Evolutionary conservation across 2,888 invertebrate species (phyloP).

Genomic region (Drosophila prolongata): DNA sequence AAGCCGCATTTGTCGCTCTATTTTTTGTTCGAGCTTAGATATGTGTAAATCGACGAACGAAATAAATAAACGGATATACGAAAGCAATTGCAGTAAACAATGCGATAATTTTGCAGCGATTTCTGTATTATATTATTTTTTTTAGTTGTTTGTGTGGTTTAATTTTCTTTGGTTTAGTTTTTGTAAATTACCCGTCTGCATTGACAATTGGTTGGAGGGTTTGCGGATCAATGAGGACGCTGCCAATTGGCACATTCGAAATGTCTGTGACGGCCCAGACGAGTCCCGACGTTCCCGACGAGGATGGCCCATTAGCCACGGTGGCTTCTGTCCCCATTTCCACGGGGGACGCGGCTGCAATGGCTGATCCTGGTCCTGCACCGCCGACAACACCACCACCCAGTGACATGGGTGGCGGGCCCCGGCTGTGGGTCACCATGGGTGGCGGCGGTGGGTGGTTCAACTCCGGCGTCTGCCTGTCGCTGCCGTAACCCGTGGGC

Average conservation of each 20-base stretch:
- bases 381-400: slow-evolving; percentile 42
- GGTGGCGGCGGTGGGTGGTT: slow-evolving; percentile 53
- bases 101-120: slow-evolving; percentile 51
- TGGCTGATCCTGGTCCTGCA: slow-evolving; percentile 45
- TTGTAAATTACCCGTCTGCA: slow-evolving; percentile 85
- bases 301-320: slow-evolving; percentile 45
- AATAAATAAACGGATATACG: slow-evolving; percentile 32
- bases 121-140: slow-evolving; percentile 37
- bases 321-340: slow-evolving; percentile 15
- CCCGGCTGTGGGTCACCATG: slow-evolving; percentile 22
- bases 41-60: slow-evolving; percentile 10
- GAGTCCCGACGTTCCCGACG: slow-evolving; percentile 83
- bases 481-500: slow-evolving; percentile 87
- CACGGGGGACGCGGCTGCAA: slow-evolving; percentile 38
- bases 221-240: slow-evolving; percentile 93
- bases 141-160: slow-evolving; percentile 55
- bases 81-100: slow-evolving; percentile 61
- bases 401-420: slow-evolving; percentile 20
- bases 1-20: slow-evolving; percentile 21
- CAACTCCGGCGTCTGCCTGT: slow-evolving; percentile 84
- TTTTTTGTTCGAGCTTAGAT: slow-evolving; percentile 6
- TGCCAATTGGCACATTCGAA: slow-evolving; percentile 93
- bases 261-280: slow-evolving; percentile 96
- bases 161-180: slow-evolving; percentile 70
- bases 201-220: slow-evolving; percentile 85